Conservation (phyloP, 2,888 invertebrate species). For the Pteria penguin region DNA sequence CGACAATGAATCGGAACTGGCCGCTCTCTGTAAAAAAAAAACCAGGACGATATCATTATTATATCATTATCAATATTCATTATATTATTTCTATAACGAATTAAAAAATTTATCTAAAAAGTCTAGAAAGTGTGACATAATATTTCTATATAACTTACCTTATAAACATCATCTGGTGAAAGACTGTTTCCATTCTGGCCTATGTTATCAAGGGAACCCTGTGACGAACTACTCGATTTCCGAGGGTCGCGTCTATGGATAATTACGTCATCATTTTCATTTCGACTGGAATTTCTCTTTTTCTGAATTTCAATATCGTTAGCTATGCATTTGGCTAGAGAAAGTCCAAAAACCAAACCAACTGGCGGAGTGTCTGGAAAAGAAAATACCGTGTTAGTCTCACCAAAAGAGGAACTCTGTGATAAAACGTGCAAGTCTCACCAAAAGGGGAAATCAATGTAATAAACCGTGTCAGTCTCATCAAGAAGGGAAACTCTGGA, state of each 20-base stretch:
- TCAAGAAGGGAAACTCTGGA: too few relatives aligned
- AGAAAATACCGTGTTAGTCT: too few relatives aligned
- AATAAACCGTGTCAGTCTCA: too few relatives aligned
- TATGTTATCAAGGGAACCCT: slow-evolving; percentile 64
- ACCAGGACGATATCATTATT: too few relatives aligned
- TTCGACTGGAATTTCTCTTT: slow-evolving; percentile 60
- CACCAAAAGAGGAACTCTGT: too few relatives aligned
- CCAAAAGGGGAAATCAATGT: too few relatives aligned
- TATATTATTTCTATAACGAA: too few relatives aligned
- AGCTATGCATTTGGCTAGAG: slow-evolving; percentile 90
- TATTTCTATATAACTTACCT: too few relatives aligned
- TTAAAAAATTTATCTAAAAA: too few relatives aligned
- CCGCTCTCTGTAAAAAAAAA: slow-evolving; percentile 61
- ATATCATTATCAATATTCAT: too few relatives aligned
- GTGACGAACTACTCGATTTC: slow-evolving; percentile 76
- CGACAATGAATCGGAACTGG: slow-evolving; percentile 74
- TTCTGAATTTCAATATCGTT: slow-evolving; percentile 85
- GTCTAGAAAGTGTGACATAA: too few relatives aligned
- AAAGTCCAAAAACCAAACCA: slow-evolving; percentile 91
- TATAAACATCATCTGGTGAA: slow-evolving; percentile 52
- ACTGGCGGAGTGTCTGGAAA: slow-evolving; percentile 49
- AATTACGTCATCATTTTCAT: slow-evolving; percentile 65
- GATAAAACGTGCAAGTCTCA: too few relatives aligned
- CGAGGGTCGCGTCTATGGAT: slow-evolving; percentile 54
- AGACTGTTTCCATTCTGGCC: slow-evolving; percentile 53